Percentiles rank a stretch among this genome's conserved stretches.
Conservation (phyloP, 2,888 invertebrate genomes). For the Silvanus unidentatus region DNA sequence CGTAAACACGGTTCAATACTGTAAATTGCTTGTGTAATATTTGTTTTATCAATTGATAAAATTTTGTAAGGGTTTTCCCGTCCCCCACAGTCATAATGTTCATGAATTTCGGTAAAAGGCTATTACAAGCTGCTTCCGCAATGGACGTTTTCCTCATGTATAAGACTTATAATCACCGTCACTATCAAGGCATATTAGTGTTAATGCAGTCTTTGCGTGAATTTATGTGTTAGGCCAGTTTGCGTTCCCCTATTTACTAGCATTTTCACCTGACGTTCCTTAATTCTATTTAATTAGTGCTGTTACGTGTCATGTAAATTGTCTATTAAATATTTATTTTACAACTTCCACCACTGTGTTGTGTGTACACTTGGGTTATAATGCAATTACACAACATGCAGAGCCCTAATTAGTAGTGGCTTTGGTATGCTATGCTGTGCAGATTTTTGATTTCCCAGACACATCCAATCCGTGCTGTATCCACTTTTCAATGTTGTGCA, state of each 20-base stretch:
- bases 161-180: conserved; percentile 5
- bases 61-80: no score
- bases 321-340: conserved; percentile 18
- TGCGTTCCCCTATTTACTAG: background rate
- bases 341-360: background rate
- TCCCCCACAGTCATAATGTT: no score
- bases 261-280: background rate
- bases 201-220: conserved; percentile 14
- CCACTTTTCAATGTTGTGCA: no score
- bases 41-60: no score
- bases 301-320: conserved; percentile 16
- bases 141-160: background rate
- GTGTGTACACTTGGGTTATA: background rate
- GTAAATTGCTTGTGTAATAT: no score
- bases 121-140: conserved; percentile 1
- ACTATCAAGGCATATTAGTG: conserved; percentile 11
- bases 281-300: conserved; percentile 16
- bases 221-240: no score
- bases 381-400: no score
- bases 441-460: no score
- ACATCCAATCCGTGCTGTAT: no score
- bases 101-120: conserved; percentile 4
- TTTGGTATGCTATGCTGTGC: no score
- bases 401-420: no score
- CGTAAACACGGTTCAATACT: no score